A percentile compares a stretch with the other conserved stretches of the same genome.
Conservation (phyloP, 1,140 invertebrate species). For the Portunus trituberculatus region DNA sequence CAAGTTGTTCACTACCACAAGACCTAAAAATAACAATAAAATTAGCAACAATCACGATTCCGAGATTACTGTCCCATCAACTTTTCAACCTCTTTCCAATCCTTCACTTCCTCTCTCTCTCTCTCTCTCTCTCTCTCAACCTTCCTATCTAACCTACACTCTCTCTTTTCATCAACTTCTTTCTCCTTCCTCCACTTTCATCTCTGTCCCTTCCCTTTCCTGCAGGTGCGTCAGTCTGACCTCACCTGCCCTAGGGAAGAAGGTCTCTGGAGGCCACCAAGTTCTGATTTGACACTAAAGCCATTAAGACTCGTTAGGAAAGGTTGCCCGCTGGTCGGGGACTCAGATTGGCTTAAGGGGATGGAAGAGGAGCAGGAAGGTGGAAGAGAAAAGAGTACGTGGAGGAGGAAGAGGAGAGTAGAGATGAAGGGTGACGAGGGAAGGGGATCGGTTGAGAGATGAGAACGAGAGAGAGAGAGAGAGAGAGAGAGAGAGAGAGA, state of each 20-base stretch:
- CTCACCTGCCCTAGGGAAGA: not conserved
- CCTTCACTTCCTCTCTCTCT: too few relatives aligned
- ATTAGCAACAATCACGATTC: too few relatives aligned
- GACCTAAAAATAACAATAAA: too few relatives aligned
- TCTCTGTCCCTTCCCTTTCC: not conserved
- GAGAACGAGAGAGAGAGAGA: too few relatives aligned
- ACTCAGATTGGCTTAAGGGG: not conserved
- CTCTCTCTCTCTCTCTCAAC: not conserved
- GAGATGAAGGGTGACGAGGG: not conserved
- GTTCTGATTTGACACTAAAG: constrained; percentile 14
- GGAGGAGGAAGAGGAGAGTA: not conserved
- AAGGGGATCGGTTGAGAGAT: too few relatives aligned
- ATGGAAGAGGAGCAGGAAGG: not conserved
- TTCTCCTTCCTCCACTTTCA: not conserved
- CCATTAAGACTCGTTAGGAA: constrained; percentile 22
- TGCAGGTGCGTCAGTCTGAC: not conserved
- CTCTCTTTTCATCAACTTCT: not conserved
- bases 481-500: too few relatives aligned
- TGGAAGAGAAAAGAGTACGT: not conserved
- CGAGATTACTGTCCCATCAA: too few relatives aligned
- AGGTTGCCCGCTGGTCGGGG: not conserved
- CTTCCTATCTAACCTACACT: not conserved
- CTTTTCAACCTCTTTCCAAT: too few relatives aligned
- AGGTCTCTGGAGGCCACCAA: not conserved
- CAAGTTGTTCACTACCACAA: too few relatives aligned